Base-by-base conservation (phyloP, 2,797 vertebrate genomes). In the Neosalanx taihuensis region DNA sequence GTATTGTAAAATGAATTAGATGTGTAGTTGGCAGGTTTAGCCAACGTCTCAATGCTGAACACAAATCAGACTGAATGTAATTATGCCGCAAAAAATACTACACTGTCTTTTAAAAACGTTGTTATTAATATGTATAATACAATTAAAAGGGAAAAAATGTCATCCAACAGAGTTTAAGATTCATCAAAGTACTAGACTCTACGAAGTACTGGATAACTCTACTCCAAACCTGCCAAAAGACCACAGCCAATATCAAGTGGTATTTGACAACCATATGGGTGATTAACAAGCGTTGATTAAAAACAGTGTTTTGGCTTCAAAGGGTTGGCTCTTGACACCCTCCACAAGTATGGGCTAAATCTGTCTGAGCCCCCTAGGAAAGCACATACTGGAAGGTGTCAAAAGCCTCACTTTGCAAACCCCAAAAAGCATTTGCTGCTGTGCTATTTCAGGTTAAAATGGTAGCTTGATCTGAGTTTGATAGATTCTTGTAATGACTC, bases 281-380 rank as follows among this genome's bases (percentile, higher is more conserved):
- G 87, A 89, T 90, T 87, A 89, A 78, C 76, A 69, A 71, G 9
- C 75, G 70, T 79, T 90, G 82, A 89, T 88, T 90, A 89, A 90
- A 90, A 87, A 79, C 65, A 63, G 74, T 84, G 85, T 83, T 58
- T 75, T 69, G 58, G 53, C 86, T 87, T 90, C 89, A 90, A 89
- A 90, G 75, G 73, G 72, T 17, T 18, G 18, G 46, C 63, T 87
- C 81, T 82, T 79, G 72, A 89, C 82, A 81, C 88, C 84, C 88
- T 78, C 79, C 81, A 81, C 84, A 87, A 82, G 78, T 86, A 85
- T 84, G 81, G 65, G 71, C 77, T 77, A 74, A 84, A 78, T 87
- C 75, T 80, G 84, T 86, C 87, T 83, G 83, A 81, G 81, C 79
- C 75, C 66, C 37, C 77, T 69, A 59, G 71, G 71, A 76, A 80